Base-by-base conservation (phyloP, 2,113 vertebrate genomes). In the Pyrgilauda ruficollis region DNA sequence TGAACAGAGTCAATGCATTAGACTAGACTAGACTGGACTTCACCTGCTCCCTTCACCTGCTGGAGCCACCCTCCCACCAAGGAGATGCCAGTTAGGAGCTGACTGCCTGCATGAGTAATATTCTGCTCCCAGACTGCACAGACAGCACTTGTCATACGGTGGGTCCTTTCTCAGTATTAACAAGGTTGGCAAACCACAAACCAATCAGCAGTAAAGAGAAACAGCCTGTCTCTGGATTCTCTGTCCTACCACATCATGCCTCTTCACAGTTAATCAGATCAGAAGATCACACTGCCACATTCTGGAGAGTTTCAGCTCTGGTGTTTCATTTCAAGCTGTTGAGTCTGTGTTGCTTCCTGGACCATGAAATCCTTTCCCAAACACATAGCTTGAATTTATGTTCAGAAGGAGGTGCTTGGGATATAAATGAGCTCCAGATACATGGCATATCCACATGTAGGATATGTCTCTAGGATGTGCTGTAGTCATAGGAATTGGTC, bases 31-130 rank as follows among this genome's bases (percentile, higher is more conserved):
- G 41, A 35, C 55, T 2, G 1, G 62, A 53, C 47, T 44, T 67
- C 23, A 30, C 19, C 56, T 26, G 23, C 55, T 3, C n/a, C n/a
- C n/a, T n/a, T n/a, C n/a, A n/a, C n/a, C n/a, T n/a, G 20, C 24
- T 15, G 2, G 11, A 80, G 16, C 21, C n/a, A 31, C 22, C 5
- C 15, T 62, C 43, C n/a, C 3, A 22, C 21, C 30, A 61, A 26
- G 49, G 10, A 63, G 26, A 31, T 23, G 28, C 11, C 58, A 27
- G 10, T 17, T 23, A 63, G 70, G 33, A 86, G 18, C 22, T 47
- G 33, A 13, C 47, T 2, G 1, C 16, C 35, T 39, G 24, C 4
- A 2, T 7, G 12, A 74, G 28, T 21, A 14, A 10, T 20, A 4
- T 10, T 52, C 35, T 52, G 31, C 33, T 86, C 9, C 13, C 50